Conservation (phyloP, 2,797 vertebrate species). For the Phoeniculus purpureus region DNA sequence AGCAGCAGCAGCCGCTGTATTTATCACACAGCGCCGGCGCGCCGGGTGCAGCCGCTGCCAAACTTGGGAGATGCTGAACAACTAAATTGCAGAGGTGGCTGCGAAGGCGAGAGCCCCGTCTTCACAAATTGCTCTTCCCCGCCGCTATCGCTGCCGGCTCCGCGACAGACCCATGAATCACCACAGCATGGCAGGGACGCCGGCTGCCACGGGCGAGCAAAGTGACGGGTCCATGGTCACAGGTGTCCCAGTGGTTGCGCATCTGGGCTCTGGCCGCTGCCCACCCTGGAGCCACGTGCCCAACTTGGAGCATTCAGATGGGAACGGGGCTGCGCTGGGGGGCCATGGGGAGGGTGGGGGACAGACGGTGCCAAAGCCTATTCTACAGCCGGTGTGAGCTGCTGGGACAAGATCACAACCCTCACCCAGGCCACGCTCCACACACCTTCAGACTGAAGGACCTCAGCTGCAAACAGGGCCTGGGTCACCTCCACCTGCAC, state of each 20-base stretch:
- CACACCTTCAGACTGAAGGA: fast-evolving
- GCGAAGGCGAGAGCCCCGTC: not conserved
- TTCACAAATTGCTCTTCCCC: not conserved
- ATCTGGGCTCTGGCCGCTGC: fast-evolving
- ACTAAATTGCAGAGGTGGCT: not conserved
- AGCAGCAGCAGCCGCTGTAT: not conserved
- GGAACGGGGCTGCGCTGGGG: fast-evolving
- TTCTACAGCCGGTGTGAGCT: fast-evolving
- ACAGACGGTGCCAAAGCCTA: fast-evolving
- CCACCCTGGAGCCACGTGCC: fast-evolving
- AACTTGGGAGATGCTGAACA: not conserved
- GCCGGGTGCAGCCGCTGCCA: not conserved
- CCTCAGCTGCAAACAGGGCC: not conserved
- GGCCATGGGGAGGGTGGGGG: fast-evolving
- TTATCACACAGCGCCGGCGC: not conserved
- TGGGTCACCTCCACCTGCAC: not conserved
- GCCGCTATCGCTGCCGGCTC: fast-evolving
- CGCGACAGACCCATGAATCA: not conserved
- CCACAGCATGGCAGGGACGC: fast-evolving
- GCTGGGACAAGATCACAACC: no score
- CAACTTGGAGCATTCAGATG: fast-evolving
- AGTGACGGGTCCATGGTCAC: fast-evolving
- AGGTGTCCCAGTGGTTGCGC: fast-evolving
- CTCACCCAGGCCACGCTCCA: fast-evolving
- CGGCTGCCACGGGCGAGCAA: no score